phyloP scores from a whole-genome alignment of 2,888 invertebrate genomes.

The Lydus trimaculatus region DNA sequence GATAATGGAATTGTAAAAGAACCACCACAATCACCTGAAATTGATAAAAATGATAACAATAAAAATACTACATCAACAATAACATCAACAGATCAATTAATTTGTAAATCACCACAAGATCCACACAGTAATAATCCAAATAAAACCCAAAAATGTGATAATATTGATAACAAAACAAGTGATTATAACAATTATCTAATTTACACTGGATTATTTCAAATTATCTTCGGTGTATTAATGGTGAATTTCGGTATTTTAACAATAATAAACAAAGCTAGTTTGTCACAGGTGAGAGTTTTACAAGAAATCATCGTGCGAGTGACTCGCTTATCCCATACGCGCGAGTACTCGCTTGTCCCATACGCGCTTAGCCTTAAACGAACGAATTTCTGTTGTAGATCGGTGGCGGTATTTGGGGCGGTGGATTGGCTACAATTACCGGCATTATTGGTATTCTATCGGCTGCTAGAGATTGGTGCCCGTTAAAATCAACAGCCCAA shows the following conservation, averaged over 20 bases:
- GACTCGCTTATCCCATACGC: no score
- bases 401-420: conserved; percentile 75
- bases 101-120: conserved; percentile 64
- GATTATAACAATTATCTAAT: conserved; percentile 55
- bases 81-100: conserved; percentile 66
- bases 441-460: conserved; percentile 71
- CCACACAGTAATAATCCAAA: conserved; percentile 47
- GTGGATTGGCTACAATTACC: conserved; percentile 69
- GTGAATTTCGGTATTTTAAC: conserved; percentile 70
- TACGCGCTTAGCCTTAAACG: no score
- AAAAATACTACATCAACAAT: conserved; percentile 47
- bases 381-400: conserved; percentile 39
- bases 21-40: neutral
- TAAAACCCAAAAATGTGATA: conserved; percentile 36
- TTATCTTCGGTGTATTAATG: conserved; percentile 69
- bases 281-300: conserved; percentile 53
- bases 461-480: conserved; percentile 66
- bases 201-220: conserved; percentile 67
- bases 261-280: conserved; percentile 67
- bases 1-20: conserved; percentile 11
- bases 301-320: no score
- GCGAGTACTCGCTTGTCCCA: no score
- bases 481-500: conserved; percentile 60
- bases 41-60: conserved; percentile 7
- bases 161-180: conserved; percentile 33